Conservation (phyloP, 2,797 vertebrate genomes). For the Bovichtus diacanthus region DNA sequence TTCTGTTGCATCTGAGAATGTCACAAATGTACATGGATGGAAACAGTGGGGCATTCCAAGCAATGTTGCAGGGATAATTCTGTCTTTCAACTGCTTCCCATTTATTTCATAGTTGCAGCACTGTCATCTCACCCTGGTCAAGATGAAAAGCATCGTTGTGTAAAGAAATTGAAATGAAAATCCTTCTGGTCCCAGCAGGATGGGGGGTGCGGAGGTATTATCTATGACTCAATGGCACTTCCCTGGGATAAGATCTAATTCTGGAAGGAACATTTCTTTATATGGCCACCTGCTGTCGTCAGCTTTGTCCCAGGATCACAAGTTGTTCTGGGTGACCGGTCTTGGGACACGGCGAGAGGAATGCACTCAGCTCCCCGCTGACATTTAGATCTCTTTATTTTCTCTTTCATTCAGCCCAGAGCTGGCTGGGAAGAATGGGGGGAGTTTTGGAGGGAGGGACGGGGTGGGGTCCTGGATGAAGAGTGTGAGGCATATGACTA, state of each 20-base stretch:
- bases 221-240: constrained; percentile 94
- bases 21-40: constrained; percentile 57
- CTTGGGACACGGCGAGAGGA: constrained; percentile 91
- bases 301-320: constrained; percentile 96
- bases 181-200: constrained; percentile 94
- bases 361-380: constrained; percentile 92
- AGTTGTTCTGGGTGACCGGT: constrained; percentile 96
- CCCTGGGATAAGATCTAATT: constrained; percentile 97
- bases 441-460: constrained; percentile 2
- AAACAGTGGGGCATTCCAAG: constrained; percentile 63
- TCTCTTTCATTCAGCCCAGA: constrained; percentile 88
- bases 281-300: constrained; percentile 91
- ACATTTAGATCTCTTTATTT: constrained; percentile 98
- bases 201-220: constrained; percentile 88
- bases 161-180: constrained; percentile 99
- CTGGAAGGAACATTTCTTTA: constrained; percentile 94
- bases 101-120: constrained; percentile 92
- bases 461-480: constrained; percentile 35
- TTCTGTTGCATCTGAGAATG: constrained; percentile 32
- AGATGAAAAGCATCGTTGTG: constrained; percentile 96
- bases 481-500: constrained; percentile 16
- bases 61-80: constrained; percentile 93
- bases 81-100: constrained; percentile 94
- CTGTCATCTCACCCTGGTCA: constrained; percentile 90
- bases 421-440: constrained; percentile 75